Base-by-base conservation (phyloP, 2,888 invertebrate species). In the Ametastegia equiseti region DNA sequence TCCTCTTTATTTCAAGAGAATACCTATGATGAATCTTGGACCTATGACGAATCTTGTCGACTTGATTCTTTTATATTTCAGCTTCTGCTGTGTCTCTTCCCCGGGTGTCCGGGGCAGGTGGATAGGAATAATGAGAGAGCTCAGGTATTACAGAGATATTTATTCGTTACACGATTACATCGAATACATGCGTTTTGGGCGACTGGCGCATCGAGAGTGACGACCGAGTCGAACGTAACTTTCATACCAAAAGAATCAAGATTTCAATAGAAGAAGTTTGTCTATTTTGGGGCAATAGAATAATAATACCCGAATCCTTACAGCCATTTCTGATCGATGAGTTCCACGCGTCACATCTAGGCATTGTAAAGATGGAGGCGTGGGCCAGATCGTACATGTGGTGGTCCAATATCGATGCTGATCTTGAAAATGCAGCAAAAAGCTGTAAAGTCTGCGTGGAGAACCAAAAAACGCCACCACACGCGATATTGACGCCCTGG, bases 351-450 rank as follows among this genome's bases (percentile, higher is more conserved):
- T 23, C 71, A 11, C 85, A 87, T 60, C 77, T 84, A 9, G 85
- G 85, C 0, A 82, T 87, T 9, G 84, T 83, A 11, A 84, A 84
- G 77, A 84, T 84, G 19, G 85, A 84, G 82, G 84, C 82, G 60
- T 77, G 83, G n/a, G 84, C 86, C 15, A 71, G 84, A 7, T 81
- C 81, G 6, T 84, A 84, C 39, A 83, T 85, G 2, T 86, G 82
- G 80, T 85, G 86, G 85, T 84, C 83, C 45, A 80, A 39, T 9
- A 81, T 75, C 0, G 84, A 85, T 60, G 27, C 9, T 9, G 83
- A 84, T 19, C 83, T 85, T 15, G 85, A 84, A 75, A 60, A 67
- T 33, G 39, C 71, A 2, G 84, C 75, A 36, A 67, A 42, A 19
- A 19, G 13, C 1, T 85, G 85, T 36, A 65, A 69, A 9, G 79